Conservation (phyloP, 2,113 vertebrate genomes). For the Laticauda laticaudata region DNA sequence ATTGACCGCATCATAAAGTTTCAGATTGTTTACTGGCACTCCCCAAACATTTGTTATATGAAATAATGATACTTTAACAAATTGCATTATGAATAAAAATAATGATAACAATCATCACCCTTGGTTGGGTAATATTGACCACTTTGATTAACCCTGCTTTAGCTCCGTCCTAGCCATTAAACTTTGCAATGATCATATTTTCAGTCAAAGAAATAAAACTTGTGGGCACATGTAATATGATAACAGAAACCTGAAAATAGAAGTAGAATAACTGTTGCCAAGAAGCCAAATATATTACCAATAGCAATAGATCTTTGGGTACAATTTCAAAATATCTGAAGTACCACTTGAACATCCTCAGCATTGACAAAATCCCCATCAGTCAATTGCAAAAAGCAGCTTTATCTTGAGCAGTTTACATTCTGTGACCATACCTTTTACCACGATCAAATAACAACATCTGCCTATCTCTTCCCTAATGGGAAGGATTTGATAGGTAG, state of each 20-base stretch:
- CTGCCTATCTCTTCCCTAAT: no score
- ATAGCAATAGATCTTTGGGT: background rate
- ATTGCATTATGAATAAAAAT: background rate
- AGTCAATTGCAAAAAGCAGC: background rate
- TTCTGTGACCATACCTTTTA: background rate
- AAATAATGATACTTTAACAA: background rate
- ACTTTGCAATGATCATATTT: background rate
- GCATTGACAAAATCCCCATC: background rate
- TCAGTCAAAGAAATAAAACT: background rate
- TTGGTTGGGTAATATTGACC: background rate
- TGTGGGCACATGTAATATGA: slow-evolving; percentile 17
- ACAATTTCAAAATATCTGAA: background rate
- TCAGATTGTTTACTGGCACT: background rate
- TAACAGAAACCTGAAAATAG: slow-evolving; percentile 32
- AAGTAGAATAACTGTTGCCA: background rate
- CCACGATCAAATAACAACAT: background rate
- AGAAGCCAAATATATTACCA: background rate
- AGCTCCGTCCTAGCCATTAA: no score
- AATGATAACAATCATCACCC: background rate
- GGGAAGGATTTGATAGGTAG: background rate
- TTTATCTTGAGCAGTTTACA: background rate
- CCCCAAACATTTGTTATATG: background rate
- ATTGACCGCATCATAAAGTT: background rate
- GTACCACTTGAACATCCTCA: background rate
- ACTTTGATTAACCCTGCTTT: background rate